Conservation (phyloP, 2,797 vertebrate species). For the Simalia tracyae region DNA sequence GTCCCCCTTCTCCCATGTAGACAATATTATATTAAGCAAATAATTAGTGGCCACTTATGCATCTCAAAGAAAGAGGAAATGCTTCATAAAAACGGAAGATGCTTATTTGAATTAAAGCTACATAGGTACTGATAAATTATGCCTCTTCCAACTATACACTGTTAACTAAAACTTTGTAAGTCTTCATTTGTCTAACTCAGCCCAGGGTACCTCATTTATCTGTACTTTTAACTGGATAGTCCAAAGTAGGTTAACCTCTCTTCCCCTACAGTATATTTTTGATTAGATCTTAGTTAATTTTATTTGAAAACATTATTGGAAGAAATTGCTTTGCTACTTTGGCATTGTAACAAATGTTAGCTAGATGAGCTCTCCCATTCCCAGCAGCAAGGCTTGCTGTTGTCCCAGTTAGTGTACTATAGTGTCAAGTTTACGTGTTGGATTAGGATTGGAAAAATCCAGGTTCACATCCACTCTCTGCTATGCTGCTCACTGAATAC, state of each 20-base stretch:
- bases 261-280: background rate
- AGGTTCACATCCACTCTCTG: background rate
- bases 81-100: background rate
- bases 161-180: background rate
- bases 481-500: background rate
- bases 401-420: too few relatives aligned
- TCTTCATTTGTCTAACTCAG: background rate
- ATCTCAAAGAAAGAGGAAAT: background rate
- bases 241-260: too few relatives aligned
- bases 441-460: background rate
- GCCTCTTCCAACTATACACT: background rate
- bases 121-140: background rate
- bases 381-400: background rate
- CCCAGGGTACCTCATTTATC: background rate
- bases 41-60: background rate
- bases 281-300: background rate
- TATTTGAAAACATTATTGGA: background rate
- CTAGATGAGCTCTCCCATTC: background rate
- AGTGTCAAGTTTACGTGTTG: background rate
- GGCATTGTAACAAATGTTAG: background rate
- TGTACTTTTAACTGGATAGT: background rate
- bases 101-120: background rate
- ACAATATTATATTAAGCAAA: background rate
- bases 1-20: background rate
- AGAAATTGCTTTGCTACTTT: too few relatives aligned